A percentile compares a stretch with the other conserved stretches of the same genome.
Evolutionary conservation across 1,140 invertebrate species (phyloP).

Genomic region (Drosophila repleta): DNA sequence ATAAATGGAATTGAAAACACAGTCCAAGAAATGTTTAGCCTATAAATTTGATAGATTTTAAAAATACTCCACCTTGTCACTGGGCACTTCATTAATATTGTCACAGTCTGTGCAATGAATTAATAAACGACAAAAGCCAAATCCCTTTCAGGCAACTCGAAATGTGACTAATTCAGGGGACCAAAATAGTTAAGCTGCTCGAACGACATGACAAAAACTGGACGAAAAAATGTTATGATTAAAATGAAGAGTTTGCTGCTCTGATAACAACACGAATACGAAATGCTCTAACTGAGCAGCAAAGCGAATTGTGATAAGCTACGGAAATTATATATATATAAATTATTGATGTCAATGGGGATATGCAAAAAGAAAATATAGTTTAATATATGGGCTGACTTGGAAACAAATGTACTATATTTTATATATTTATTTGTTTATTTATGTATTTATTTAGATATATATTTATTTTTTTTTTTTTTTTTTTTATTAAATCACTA

Average conservation of each 20-base stretch:
- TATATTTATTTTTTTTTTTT: neutral
- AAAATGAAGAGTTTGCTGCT: neutral
- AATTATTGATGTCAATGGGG: no score
- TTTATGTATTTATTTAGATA: no score
- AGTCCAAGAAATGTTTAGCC: neutral
- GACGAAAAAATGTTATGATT: constrained; percentile 37
- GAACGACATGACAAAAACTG: constrained; percentile 62
- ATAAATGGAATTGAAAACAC: constrained; percentile 10
- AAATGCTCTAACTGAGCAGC: constrained; percentile 9
- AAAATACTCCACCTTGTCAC: neutral
- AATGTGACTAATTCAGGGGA: constrained; percentile 51
- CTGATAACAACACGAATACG: neutral
- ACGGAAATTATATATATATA: no score
- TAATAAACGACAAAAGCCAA: constrained; percentile 11
- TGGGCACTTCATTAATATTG: constrained; percentile 60
- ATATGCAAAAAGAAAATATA: no score
- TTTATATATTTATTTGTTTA: no score
- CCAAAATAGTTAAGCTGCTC: constrained; percentile 62
- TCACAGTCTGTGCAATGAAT: constrained; percentile 36
- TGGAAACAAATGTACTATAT: no score
- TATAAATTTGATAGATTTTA: constrained; percentile 13
- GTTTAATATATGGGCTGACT: no score
- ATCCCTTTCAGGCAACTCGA: constrained; percentile 4
- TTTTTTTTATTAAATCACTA: neutral
- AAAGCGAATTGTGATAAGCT: no score